phyloP scores from a whole-genome alignment of 2,797 vertebrate species.

The Aeoliscus strigatus region DNA sequence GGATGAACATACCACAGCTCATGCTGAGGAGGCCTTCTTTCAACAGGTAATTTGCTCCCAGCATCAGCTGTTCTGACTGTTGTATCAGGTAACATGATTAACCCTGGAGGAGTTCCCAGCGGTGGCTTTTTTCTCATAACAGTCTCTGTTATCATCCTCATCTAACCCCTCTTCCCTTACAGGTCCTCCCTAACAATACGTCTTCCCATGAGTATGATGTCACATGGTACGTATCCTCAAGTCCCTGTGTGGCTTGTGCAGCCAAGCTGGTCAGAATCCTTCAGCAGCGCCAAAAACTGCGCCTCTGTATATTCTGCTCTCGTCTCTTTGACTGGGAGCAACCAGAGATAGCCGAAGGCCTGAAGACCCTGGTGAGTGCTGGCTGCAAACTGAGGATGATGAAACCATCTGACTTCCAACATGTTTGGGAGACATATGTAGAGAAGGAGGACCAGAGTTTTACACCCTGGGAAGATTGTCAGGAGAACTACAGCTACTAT shows the following conservation, averaged over 20 bases:
- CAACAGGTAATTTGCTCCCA: slow-evolving; percentile 62
- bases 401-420: slow-evolving; percentile 90
- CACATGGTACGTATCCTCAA: slow-evolving; percentile 93
- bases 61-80: slow-evolving; percentile 2
- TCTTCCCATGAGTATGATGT: slow-evolving; percentile 74
- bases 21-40: slow-evolving; percentile 93
- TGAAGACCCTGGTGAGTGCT: slow-evolving; percentile 76
- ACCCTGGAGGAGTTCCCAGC: not conserved
- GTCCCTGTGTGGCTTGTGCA: slow-evolving; percentile 84
- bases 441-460: slow-evolving; percentile 84
- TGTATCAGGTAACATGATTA: not conserved
- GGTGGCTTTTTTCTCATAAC: not conserved
- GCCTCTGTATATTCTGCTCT: slow-evolving; percentile 84
- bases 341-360: slow-evolving; percentile 81
- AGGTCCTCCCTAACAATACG: slow-evolving; percentile 79
- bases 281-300: slow-evolving; percentile 76
- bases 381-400: slow-evolving; percentile 94
- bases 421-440: slow-evolving; percentile 92
- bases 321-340: slow-evolving; percentile 93
- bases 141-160: not conserved
- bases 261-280: slow-evolving; percentile 78
- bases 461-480: slow-evolving; percentile 93
- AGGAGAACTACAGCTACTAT: slow-evolving; percentile 90
- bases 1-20: slow-evolving; percentile 86
- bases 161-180: not conserved